Evolutionary conservation across 2,113 vertebrate species (phyloP).

Genomic region (Amblyornis subalaris): DNA sequence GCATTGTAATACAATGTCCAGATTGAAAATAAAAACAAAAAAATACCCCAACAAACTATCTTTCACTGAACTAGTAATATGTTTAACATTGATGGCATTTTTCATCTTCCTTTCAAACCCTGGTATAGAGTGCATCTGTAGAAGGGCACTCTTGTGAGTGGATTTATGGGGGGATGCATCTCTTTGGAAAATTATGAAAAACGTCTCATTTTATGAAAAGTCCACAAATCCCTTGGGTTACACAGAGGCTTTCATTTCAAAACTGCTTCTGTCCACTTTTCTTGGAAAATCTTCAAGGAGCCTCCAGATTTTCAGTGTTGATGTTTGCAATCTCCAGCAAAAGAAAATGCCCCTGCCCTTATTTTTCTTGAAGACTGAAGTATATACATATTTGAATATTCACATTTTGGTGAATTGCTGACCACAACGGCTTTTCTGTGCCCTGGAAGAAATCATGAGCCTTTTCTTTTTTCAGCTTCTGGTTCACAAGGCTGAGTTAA

Average conservation of each 20-base stretch:
- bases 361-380: neutral
- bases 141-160: neutral
- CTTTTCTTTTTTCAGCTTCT: neutral
- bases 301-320: neutral
- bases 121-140: neutral
- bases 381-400: neutral
- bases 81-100: neutral
- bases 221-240: neutral
- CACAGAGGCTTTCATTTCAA: slow-evolving; percentile 3
- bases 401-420: neutral
- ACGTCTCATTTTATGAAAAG: slow-evolving; percentile 22
- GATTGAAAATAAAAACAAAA: neutral
- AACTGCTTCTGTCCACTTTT: slow-evolving; percentile 36
- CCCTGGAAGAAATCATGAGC: neutral
- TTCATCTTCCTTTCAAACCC: neutral
- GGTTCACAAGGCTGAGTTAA: neutral
- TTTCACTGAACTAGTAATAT: neutral
- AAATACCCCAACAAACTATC: rapidly evolving
- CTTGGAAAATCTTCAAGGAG: slow-evolving; percentile 26
- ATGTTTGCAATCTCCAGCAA: neutral
- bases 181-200: slow-evolving; percentile 34
- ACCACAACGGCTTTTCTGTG: neutral
- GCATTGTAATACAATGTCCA: neutral
- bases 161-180: neutral
- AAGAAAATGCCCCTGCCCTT: neutral